phyloP scores from a whole-genome alignment of 2,888 invertebrate species.

The Rhabditoides inermis region DNA sequence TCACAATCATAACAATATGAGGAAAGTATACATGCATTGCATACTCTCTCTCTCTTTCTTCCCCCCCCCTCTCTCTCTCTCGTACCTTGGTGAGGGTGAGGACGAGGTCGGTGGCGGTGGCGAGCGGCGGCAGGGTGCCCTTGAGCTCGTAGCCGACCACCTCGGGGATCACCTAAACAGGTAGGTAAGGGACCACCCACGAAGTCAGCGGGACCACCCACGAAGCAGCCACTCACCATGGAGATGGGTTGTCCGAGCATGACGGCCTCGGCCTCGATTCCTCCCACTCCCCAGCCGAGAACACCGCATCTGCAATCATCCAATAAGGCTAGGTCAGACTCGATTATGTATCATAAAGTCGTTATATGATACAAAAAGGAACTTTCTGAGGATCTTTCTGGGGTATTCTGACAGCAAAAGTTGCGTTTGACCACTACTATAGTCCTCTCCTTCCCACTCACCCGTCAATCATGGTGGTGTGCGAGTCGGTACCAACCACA shows the following conservation, averaged over 20 bases:
- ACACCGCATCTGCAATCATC: conserved; percentile 81
- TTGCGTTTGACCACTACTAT: too few species aligned
- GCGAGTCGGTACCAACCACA: conserved; percentile 93
- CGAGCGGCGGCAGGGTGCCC: conserved; percentile 72
- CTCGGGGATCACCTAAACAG: conserved; percentile 67
- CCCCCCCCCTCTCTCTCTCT: too few species aligned
- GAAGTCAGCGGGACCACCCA: neutral
- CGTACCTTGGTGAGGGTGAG: conserved; percentile 82
- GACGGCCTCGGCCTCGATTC: conserved; percentile 96
- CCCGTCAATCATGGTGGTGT: conserved; percentile 86
- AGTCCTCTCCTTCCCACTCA: too few species aligned
- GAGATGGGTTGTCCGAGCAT: conserved; percentile 96
- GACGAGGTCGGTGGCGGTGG: conserved; percentile 91
- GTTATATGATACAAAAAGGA: too few species aligned
- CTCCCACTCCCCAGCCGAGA: conserved; percentile 74
- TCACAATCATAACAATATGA: neutral
- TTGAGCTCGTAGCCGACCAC: conserved; percentile 85
- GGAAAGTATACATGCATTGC: neutral
- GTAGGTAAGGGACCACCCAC: neutral
- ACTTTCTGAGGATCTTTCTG: too few species aligned
- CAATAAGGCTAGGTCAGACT: too few species aligned
- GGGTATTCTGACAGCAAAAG: too few species aligned
- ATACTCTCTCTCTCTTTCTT: neutral
- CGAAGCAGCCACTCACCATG: conserved; percentile 61
- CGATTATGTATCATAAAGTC: too few species aligned